These are phyloP conservation scores for Manis crassicaudata DNA, from an alignment of 2,797 vertebrate species.

Conservation along the genomic window DNA sequence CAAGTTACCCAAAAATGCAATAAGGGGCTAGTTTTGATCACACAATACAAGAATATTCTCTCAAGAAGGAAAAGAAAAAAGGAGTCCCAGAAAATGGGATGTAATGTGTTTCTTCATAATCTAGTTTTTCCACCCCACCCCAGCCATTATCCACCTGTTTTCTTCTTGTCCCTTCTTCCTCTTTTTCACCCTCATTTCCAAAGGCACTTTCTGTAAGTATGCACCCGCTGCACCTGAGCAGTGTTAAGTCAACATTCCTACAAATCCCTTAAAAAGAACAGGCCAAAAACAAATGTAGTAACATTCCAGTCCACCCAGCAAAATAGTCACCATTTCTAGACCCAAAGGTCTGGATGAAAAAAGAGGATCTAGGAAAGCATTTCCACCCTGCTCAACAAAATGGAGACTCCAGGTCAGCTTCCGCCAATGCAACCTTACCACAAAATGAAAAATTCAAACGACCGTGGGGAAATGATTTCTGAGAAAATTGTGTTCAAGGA, in stretches of 20 bases:
- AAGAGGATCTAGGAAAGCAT: background rate
- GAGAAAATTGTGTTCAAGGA: slow-evolving; percentile 29
- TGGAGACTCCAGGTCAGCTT: slow-evolving; percentile 57
- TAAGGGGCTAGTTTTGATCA: background rate
- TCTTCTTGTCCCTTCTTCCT: background rate
- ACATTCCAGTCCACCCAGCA: background rate
- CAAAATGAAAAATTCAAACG: slow-evolving; percentile 41
- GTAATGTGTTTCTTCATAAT: slow-evolving; percentile 25
- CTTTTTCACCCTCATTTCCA: background rate
- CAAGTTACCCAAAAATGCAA: slow-evolving; percentile 30
- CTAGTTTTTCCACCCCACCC: background rate
- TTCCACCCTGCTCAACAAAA: slow-evolving; percentile 50
- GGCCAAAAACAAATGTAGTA: background rate
- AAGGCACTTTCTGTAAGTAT: background rate
- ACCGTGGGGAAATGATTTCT: slow-evolving; percentile 19
- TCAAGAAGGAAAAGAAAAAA: background rate
- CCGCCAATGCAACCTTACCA: background rate
- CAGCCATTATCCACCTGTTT: background rate
- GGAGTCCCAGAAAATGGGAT: background rate
- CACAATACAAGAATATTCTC: background rate
- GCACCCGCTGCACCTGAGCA: background rate
- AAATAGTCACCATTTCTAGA: background rate
- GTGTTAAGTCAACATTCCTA: background rate
- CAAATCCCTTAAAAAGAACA: background rate
- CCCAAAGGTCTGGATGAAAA: background rate